Conservation (phyloP, 2,888 invertebrate species). For the Pyrrhosoma nymphula region DNA sequence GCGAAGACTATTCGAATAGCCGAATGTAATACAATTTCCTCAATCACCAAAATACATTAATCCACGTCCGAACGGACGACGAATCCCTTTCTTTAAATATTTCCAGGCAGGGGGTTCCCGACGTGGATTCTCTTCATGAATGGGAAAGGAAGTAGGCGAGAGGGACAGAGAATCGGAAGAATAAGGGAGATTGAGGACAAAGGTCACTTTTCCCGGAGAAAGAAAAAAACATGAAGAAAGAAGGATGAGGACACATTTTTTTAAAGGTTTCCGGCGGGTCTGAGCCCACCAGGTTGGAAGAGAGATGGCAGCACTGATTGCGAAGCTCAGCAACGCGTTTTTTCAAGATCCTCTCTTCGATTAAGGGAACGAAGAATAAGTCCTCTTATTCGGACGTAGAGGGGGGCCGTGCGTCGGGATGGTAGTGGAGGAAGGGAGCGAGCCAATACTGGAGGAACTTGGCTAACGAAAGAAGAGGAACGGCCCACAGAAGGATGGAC, state of each 20-base stretch:
- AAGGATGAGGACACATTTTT: not conserved
- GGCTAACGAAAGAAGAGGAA: not conserved
- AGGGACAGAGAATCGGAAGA: not conserved
- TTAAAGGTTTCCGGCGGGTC: not conserved
- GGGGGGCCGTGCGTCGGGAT: not conserved
- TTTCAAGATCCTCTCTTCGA: no score
- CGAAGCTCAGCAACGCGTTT: not conserved
- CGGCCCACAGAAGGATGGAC: not conserved
- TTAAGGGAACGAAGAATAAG: not conserved
- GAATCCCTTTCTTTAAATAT: not conserved
- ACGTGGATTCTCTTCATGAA: not conserved
- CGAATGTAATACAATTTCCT: not conserved
- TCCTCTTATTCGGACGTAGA: not conserved
- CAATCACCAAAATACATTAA: not conserved
- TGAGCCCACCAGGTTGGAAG: not conserved
- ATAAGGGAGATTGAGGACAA: not conserved
- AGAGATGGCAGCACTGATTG: not conserved
- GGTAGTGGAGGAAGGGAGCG: not conserved
- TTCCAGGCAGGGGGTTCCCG: not conserved
- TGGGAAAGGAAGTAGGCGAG: not conserved
- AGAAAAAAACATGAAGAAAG: not conserved
- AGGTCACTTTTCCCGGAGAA: not conserved
- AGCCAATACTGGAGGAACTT: not conserved
- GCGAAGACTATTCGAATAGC: not conserved
- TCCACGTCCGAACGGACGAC: not conserved